A percentile compares a stretch with the other conserved stretches of the same genome.
Evolutionary conservation across 1,140 invertebrate species (phyloP).

Genomic region (Caenorhabditis remanei): DNA sequence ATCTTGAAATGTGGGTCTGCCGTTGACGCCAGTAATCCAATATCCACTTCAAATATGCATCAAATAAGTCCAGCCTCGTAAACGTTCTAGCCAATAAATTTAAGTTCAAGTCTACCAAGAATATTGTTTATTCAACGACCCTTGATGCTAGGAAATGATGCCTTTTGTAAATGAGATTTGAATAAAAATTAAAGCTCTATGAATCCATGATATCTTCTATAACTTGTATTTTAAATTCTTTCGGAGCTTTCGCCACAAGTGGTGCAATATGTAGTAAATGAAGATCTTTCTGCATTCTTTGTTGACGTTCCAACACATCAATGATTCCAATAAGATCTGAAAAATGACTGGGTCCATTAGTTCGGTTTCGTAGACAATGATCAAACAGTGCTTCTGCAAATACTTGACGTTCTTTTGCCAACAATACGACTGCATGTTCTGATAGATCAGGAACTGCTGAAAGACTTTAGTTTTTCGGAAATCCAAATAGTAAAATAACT

Average conservation of each 20-base stretch:
- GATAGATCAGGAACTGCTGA: constrained; percentile 38
- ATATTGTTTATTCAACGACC: too few species aligned
- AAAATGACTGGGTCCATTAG: constrained; percentile 20
- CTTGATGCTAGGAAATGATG: not conserved
- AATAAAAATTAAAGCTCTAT: not conserved
- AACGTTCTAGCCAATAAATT: too few species aligned
- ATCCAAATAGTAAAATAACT: not conserved
- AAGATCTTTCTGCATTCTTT: constrained; percentile 49
- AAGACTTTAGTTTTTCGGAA: not conserved
- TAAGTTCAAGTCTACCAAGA: too few species aligned
- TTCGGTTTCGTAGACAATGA: not conserved
- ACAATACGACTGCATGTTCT: not conserved
- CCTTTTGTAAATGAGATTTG: not conserved
- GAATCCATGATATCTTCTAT: constrained; percentile 46
- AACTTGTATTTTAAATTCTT: constrained; percentile 8
- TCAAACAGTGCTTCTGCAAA: constrained; percentile 18
- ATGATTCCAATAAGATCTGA: constrained; percentile 14
- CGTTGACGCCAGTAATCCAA: not conserved
- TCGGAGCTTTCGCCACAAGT: constrained; percentile 4
- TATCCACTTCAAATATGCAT: too few species aligned
- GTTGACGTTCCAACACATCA: constrained; percentile 34
- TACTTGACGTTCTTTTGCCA: not conserved
- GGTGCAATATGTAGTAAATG: constrained; percentile 22
- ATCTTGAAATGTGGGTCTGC: not conserved
- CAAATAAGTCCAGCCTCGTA: too few species aligned